These are phyloP conservation scores for Ceratoteleas bidentatus DNA, from an alignment of 1,140 invertebrate genomes.

Conservation along the genomic window DNA sequence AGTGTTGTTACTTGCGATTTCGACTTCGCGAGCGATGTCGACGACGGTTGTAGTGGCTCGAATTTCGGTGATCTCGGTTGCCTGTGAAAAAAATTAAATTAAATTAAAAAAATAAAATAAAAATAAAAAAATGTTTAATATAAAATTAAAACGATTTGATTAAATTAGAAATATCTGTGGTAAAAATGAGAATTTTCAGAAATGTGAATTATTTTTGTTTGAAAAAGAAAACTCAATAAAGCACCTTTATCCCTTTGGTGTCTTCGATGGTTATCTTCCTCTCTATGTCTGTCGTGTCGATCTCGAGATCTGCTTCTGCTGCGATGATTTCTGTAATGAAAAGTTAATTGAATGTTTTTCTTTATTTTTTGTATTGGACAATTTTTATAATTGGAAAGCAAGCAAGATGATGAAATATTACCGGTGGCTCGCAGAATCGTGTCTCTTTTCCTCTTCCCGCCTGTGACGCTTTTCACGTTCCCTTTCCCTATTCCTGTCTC, in stretches of 20 bases:
- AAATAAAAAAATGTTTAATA: too few relatives aligned
- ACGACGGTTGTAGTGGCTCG: slow-evolving; percentile 76
- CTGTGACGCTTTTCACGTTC: slow-evolving; percentile 77
- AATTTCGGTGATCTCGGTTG: slow-evolving; percentile 77
- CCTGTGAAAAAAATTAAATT: too few relatives aligned
- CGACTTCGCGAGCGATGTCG: slow-evolving; percentile 80
- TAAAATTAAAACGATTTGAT: neutral
- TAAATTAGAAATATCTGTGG: too few relatives aligned
- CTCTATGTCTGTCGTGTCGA: slow-evolving; percentile 76
- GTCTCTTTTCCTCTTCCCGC: too few relatives aligned
- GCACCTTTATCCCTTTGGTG: slow-evolving; percentile 78
- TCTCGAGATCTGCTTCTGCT: slow-evolving; percentile 79
- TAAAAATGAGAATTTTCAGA: too few relatives aligned
- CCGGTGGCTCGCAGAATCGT: too few relatives aligned
- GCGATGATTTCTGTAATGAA: slow-evolving; percentile 74
- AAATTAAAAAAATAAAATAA: too few relatives aligned
- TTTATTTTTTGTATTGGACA: neutral
- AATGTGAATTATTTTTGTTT: too few relatives aligned
- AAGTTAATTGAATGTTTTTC: slow-evolving; percentile 5
- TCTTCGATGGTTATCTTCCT: slow-evolving; percentile 77
- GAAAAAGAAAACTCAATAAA: too few relatives aligned
- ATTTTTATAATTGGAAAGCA: too few relatives aligned
- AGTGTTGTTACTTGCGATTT: slow-evolving; percentile 82
- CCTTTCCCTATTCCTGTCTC: slow-evolving; percentile 71
- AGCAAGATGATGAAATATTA: slow-evolving; percentile 2